These are phyloP conservation scores for Zonotrichia leucophrys DNA, from an alignment of 2,113 vertebrate genomes.

Conservation along the genomic window DNA sequence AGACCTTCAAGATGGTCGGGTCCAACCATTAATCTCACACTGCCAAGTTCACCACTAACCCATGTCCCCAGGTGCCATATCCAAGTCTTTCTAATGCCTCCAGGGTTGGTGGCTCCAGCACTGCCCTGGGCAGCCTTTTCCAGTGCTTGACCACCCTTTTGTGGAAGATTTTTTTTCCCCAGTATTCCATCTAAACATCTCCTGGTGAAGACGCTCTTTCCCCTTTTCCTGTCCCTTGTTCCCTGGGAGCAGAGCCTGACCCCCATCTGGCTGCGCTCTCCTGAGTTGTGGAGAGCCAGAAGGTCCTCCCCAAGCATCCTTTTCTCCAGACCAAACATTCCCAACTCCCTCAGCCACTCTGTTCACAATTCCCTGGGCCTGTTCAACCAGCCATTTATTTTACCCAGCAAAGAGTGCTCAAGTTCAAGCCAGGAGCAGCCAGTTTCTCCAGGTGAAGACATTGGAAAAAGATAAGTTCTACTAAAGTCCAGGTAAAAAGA, in stretches of 20 bases:
- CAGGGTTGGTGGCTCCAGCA: background rate
- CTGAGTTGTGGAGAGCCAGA: background rate
- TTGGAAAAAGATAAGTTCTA: background rate
- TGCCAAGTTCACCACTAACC: background rate
- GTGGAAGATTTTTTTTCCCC: background rate
- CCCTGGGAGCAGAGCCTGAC: background rate
- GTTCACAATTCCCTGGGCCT: background rate
- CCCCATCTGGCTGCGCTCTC: background rate
- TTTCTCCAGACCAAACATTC: background rate
- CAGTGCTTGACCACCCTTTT: background rate
- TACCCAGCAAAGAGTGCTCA: too few species aligned
- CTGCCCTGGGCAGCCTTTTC: background rate
- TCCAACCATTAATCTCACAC: background rate
- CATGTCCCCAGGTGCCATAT: background rate
- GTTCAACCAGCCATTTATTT: background rate
- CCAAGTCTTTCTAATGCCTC: rapidly evolving
- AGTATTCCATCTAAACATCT: background rate
- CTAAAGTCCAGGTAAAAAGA: background rate
- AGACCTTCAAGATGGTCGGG: rapidly evolving
- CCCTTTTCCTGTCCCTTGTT: background rate
- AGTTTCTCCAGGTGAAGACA: background rate
- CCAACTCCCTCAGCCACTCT: background rate
- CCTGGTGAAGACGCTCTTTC: background rate
- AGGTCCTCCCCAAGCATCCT: background rate
- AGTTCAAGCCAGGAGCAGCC: background rate